A percentile compares a stretch with the other conserved stretches of the same genome.
phyloP scores from a whole-genome alignment of 2,888 invertebrate species.

The Melinopterus prodromus region DNA sequence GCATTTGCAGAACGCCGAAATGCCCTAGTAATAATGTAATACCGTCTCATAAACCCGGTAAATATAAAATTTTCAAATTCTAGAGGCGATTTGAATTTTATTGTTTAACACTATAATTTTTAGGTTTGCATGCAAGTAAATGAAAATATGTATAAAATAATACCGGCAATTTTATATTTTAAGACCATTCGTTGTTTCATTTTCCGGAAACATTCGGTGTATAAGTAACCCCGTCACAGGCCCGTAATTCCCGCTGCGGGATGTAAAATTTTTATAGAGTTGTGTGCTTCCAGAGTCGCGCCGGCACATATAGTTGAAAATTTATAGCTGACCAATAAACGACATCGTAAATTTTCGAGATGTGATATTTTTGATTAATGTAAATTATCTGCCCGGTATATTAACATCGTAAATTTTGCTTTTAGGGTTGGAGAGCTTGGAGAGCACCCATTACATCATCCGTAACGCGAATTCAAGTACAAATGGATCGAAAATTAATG shows the following conservation, averaged over 20 bases:
- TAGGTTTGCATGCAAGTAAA: too few species aligned
- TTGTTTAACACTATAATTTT: too few species aligned
- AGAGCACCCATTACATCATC: background rate
- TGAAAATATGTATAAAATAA: too few species aligned
- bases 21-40: too few species aligned
- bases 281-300: background rate
- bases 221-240: background rate
- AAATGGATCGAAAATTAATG: background rate
- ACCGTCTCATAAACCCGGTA: too few species aligned
- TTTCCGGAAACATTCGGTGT: background rate
- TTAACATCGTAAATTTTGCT: slow-evolving; percentile 26
- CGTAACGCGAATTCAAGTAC: background rate
- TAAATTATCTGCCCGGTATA: slow-evolving; percentile 20
- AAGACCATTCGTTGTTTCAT: too few species aligned
- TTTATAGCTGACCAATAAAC: slow-evolving; percentile 25
- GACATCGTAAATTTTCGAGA: slow-evolving; percentile 22
- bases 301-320: background rate
- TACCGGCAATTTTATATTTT: too few species aligned
- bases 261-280: slow-evolving; percentile 8
- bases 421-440: slow-evolving; percentile 6
- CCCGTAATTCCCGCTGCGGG: background rate
- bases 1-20: too few species aligned
- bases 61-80: too few species aligned
- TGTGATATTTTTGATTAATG: slow-evolving; percentile 24
- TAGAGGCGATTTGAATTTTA: too few species aligned